phyloP scores from a whole-genome alignment of 2,797 vertebrate species.

The Muraenolepis orangiensis region DNA sequence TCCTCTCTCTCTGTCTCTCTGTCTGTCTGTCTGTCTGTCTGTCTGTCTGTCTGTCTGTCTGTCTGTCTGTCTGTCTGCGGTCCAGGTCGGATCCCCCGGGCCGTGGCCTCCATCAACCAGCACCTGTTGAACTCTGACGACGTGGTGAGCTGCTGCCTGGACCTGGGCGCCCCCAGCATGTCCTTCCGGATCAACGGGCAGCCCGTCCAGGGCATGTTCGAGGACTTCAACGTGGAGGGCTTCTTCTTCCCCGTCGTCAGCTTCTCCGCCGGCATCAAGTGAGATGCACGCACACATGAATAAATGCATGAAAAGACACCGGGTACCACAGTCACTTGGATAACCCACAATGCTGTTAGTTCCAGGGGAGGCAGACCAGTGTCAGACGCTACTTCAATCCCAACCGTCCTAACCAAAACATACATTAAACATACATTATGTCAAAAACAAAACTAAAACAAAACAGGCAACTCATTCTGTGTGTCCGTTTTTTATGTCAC shows the following conservation, averaged over 20 bases:
- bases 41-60: neutral
- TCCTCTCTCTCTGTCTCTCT: too few relatives aligned
- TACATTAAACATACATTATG: too few relatives aligned
- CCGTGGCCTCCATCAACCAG: slow-evolving; percentile 95
- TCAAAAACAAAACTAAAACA: too few relatives aligned
- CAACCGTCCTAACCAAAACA: too few relatives aligned
- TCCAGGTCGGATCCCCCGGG: slow-evolving; percentile 88
- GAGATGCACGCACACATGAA: slow-evolving; percentile 64
- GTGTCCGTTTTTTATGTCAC: too few relatives aligned
- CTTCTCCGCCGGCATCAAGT: slow-evolving; percentile 98
- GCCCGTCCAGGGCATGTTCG: slow-evolving; percentile 99
- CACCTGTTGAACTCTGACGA: slow-evolving; percentile 94
- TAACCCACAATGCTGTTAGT: neutral
- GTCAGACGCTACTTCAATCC: neutral
- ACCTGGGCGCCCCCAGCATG: slow-evolving; percentile 95
- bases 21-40: slow-evolving; percentile 22
- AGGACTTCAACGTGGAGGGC: slow-evolving; percentile 93
- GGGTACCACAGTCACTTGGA: neutral
- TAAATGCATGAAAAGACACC: too few relatives aligned
- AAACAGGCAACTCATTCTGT: too few relatives aligned
- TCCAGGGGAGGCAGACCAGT: neutral
- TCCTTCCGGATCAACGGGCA: slow-evolving; percentile 99
- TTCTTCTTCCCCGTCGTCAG: slow-evolving; percentile 98
- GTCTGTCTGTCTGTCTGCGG: slow-evolving; percentile 10
- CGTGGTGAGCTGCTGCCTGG: slow-evolving; percentile 97